Base-by-base conservation (phyloP, 2,797 vertebrate species). In the Coregonus sp. region DNA sequence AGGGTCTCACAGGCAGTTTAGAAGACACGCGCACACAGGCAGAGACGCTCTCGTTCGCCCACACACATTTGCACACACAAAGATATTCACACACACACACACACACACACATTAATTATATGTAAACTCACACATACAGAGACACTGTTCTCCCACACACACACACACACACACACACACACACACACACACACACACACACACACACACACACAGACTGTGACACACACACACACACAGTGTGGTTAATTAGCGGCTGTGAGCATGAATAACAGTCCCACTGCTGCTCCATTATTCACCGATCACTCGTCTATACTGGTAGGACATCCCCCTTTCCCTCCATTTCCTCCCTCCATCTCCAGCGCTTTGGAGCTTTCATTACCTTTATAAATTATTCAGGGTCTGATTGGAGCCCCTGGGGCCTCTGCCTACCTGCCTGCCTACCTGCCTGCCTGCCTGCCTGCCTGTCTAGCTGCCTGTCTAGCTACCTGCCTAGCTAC, bases 311-410 rank as follows among this genome's bases (percentile, higher is more conserved):
- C 75, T 51, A n/a, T 76, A 69, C 75, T 6, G 70, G 31, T 12
- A 50, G 56, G 40, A 70, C 15, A 6, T 1, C 25, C 16, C 35
- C 35, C 47, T 75, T 50, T 61, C n/a, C 59, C 37, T 37, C 37
- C 37, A 37, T 37, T 37, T 37, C 40, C 40, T 11, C 40, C 40
- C 9, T 47, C 40, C 68, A 35, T 37, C 25, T 15, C 75, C 63
- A 2, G 66, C 51, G 18, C 70, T 75, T 73, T 79, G 78, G 47
- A 47, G 77, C 40, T 89, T 89, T 92, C 89, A 92, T 94, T 93
- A 89, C 84, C 73, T 71, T 78, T 81, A 89, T 94, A 87, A 92
- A 94, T 93, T 87, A 93, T 93, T 92, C 91, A 92, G 79, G 56
- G 50, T 75, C 78, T 82, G 83, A 81, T 86, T 82, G 78, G 76